Percentiles rank a stretch among this genome's conserved stretches.
These are phyloP conservation scores for Chloebia gouldiae DNA, from an alignment of 2,113 vertebrate species.

Conservation along the genomic window DNA sequence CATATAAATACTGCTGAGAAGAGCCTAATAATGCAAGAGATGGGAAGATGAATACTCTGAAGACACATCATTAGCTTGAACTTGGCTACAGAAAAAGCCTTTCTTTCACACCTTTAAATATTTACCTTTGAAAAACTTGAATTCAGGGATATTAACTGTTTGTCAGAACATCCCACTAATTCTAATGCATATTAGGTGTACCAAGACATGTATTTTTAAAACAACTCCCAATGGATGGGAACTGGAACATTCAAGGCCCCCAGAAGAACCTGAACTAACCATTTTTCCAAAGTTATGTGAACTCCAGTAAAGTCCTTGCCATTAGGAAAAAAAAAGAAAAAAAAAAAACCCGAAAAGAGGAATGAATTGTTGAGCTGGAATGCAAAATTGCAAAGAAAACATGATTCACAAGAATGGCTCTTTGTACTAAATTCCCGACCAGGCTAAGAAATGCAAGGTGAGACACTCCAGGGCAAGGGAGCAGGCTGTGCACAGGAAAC, in stretches of 20 bases:
- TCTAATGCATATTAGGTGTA: neutral
- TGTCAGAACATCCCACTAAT: neutral
- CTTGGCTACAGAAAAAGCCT: neutral
- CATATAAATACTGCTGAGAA: neutral
- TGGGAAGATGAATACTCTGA: neutral
- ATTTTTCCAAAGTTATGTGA: neutral
- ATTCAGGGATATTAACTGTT: neutral
- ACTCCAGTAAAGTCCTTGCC: neutral
- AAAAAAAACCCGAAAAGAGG: neutral
- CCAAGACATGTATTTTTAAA: neutral
- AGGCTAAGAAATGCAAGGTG: neutral
- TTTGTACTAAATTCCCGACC: slow-evolving; percentile 26
- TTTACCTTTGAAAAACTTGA: neutral
- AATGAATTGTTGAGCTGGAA: slow-evolving; percentile 19
- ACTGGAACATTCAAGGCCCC: neutral
- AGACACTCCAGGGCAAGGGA: slow-evolving; percentile 12
- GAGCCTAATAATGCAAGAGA: neutral
- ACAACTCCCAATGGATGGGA: neutral
- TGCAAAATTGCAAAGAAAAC: slow-evolving; percentile 45
- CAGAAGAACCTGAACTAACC: neutral
- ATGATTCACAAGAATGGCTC: slow-evolving; percentile 32
- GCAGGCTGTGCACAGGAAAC: slow-evolving; percentile 54
- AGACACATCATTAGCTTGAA: neutral
- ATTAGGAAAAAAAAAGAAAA: neutral
- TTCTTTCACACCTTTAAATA: neutral